Evolutionary conservation across 2,797 vertebrate genomes (phyloP).

Genomic region (Brachyrhaphis roseni): DNA sequence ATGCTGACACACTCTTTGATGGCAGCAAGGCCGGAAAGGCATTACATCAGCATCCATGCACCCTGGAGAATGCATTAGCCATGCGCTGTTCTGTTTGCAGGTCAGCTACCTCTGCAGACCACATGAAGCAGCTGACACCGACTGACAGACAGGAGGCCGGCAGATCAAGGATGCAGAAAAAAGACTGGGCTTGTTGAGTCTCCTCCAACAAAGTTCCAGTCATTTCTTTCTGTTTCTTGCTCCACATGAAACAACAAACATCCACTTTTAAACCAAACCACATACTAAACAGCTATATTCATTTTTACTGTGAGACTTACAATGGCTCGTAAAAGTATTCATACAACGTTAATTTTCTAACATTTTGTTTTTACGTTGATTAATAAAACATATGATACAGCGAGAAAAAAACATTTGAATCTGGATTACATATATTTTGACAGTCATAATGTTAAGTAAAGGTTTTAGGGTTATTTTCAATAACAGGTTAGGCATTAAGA

Average conservation of each 20-base stretch:
- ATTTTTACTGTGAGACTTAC: not conserved
- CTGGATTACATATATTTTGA: not conserved
- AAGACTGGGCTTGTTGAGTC: slow-evolving; percentile 23
- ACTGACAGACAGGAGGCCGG: slow-evolving; percentile 50
- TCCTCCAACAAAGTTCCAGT: slow-evolving; percentile 6
- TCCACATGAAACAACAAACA: not conserved
- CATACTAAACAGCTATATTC: not conserved
- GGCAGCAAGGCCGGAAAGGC: slow-evolving; percentile 36
- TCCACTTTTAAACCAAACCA: not conserved
- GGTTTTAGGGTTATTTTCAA: not conserved
- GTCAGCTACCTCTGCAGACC: slow-evolving; percentile 50
- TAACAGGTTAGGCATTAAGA: not conserved
- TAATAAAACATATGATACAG: not conserved
- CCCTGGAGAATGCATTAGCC: slow-evolving; percentile 50
- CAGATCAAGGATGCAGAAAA: slow-evolving; percentile 67
- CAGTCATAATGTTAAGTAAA: not conserved
- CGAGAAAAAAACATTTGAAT: not conserved
- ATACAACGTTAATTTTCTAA: not conserved
- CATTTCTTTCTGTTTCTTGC: not conserved
- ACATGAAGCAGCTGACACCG: slow-evolving; percentile 56
- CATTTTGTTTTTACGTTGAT: not conserved
- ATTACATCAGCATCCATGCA: slow-evolving; percentile 59
- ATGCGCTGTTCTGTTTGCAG: slow-evolving; percentile 36
- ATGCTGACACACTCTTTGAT: slow-evolving; percentile 61
- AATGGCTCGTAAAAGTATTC: not conserved